These are phyloP conservation scores for Parnassius orleans DNA, from an alignment of 2,888 invertebrate genomes.

Conservation along the genomic window DNA sequence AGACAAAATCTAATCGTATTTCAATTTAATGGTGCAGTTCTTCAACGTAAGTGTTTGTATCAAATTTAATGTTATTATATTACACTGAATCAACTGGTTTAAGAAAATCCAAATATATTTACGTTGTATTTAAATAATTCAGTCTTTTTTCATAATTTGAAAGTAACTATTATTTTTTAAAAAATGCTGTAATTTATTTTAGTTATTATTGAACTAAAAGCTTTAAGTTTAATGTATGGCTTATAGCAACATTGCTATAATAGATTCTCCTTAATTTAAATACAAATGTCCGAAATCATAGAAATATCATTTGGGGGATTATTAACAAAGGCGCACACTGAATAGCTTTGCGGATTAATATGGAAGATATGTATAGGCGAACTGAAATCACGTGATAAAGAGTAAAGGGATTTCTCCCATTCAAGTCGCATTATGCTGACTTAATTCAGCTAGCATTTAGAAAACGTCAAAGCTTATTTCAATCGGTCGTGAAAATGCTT, in stretches of 20 bases:
- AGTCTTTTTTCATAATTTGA: no score
- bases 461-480: constrained; percentile 13
- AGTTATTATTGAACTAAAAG: no score
- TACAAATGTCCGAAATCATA: no score
- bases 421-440: neutral
- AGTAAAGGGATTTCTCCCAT: neutral
- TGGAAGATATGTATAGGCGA: constrained; percentile 5
- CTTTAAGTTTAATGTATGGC: no score
- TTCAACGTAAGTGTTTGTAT: constrained; percentile 20
- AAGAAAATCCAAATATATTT: no score
- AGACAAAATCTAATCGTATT: constrained; percentile 12
- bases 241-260: no score
- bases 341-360: constrained; percentile 23
- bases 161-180: no score
- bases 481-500: constrained; percentile 22
- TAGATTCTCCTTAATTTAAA: no score
- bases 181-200: no score
- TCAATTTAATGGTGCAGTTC: constrained; percentile 17
- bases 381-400: neutral
- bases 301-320: no score
- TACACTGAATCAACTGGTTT: neutral
- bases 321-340: neutral
- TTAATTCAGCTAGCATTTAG: constrained; percentile 1
- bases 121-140: no score
- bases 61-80: constrained; percentile 2